Percentiles rank a stretch among this genome's conserved stretches.
Evolutionary conservation across 2,113 vertebrate species (phyloP).

Genomic region (Percina caprodes): DNA sequence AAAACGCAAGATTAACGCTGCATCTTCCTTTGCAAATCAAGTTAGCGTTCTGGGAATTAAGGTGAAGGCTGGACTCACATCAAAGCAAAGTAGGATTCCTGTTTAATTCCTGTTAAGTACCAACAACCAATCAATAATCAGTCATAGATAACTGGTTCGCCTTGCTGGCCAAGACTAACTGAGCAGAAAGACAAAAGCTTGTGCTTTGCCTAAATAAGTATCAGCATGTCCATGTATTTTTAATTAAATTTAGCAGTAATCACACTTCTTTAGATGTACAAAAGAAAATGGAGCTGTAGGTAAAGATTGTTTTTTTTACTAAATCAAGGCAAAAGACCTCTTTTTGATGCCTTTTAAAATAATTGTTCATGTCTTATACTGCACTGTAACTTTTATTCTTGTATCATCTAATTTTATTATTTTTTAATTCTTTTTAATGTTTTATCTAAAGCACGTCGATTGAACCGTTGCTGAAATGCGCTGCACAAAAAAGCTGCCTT

Average conservation of each 20-base stretch:
- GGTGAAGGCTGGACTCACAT: conserved; percentile 7
- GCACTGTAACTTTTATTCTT: too few species aligned
- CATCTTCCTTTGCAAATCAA: conserved; percentile 19
- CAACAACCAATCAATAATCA: conserved; percentile 22
- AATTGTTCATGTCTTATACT: too few species aligned
- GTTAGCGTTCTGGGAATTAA: conserved; percentile 44
- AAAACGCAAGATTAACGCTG: conserved; percentile 45
- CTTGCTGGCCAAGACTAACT: conserved; percentile 12
- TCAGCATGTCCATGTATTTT: background rate
- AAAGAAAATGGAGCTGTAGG: background rate
- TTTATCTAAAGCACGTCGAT: too few species aligned
- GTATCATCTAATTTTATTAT: too few species aligned
- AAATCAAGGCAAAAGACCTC: too few species aligned
- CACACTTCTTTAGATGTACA: background rate
- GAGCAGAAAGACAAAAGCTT: background rate
- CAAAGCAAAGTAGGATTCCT: conserved; percentile 6
- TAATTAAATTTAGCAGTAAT: background rate
- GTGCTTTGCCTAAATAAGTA: background rate
- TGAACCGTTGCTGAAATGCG: too few species aligned
- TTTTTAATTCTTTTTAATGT: too few species aligned
- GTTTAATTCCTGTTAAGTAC: too few species aligned
- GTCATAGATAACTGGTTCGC: background rate
- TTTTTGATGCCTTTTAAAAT: too few species aligned
- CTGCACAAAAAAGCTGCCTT: too few species aligned
- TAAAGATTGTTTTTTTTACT: background rate